phyloP scores from a whole-genome alignment of 2,797 vertebrate genomes.

The Cirrhinus molitorella region DNA sequence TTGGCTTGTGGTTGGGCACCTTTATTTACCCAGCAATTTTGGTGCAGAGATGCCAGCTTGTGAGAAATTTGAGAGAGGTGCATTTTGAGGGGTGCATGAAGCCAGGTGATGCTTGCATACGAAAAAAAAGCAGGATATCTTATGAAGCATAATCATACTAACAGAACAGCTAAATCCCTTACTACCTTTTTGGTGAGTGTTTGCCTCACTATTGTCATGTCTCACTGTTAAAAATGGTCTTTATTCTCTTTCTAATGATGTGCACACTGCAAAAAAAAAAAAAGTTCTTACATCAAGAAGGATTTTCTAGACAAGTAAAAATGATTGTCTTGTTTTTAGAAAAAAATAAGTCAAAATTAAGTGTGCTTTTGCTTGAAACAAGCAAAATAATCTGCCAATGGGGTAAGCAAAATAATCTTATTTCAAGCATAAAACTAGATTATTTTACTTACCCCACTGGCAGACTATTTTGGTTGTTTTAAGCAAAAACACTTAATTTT shows the following conservation, averaged over 20 bases:
- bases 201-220: not conserved
- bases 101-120: constrained; percentile 47
- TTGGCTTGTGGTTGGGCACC: constrained; percentile 34
- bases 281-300: too few species aligned
- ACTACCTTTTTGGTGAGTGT: constrained; percentile 14
- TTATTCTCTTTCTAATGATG: not conserved
- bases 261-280: too few species aligned
- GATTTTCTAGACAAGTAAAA: too few species aligned
- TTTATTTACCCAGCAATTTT: constrained; percentile 61
- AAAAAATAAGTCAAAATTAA: too few species aligned
- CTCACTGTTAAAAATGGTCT: not conserved
- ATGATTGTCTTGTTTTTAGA: too few species aligned
- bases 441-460: too few species aligned
- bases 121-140: constrained; percentile 55
- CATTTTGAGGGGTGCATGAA: constrained; percentile 17
- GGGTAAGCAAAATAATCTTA: too few species aligned
- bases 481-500: too few species aligned
- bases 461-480: too few species aligned
- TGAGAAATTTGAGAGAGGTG: constrained; percentile 41
- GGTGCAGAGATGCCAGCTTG: constrained; percentile 43
- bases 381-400: too few species aligned
- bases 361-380: too few species aligned
- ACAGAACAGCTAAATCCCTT: not conserved
- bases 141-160: constrained; percentile 29
- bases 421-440: too few species aligned